Evolutionary conservation across 2,113 vertebrate species (phyloP).

Genomic region (Martes martes): DNA sequence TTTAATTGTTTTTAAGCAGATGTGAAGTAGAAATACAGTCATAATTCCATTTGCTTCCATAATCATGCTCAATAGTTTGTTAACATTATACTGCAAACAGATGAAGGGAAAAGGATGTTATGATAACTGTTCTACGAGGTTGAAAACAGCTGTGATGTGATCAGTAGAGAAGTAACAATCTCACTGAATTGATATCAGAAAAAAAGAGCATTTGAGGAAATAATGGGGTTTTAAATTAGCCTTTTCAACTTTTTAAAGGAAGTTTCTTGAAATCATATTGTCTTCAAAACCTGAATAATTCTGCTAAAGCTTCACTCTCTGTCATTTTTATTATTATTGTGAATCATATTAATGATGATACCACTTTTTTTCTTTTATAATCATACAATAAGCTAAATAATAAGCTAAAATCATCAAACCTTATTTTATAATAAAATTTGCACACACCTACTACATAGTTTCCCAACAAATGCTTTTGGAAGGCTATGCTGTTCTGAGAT

Average conservation of each 20-base stretch:
- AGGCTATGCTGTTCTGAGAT: background rate
- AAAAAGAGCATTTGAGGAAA: background rate
- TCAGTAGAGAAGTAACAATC: background rate
- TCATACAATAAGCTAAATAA: background rate
- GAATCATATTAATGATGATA: background rate
- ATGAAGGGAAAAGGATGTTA: background rate
- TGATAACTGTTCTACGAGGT: background rate
- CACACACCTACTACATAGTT: accelerated
- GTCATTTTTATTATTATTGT: background rate
- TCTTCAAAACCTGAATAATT: background rate
- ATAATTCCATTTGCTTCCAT: background rate
- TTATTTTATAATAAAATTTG: background rate
- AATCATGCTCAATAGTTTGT: background rate
- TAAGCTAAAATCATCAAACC: background rate
- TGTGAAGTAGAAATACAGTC: background rate
- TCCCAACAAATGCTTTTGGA: background rate
- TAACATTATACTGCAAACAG: background rate
- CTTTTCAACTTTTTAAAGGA: background rate
- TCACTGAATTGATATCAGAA: background rate
- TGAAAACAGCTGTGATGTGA: background rate
- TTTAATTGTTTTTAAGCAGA: background rate
- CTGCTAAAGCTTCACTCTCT: background rate
- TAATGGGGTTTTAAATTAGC: background rate
- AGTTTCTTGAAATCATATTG: background rate
- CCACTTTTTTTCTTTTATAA: constrained; percentile 14